Percentiles rank a stretch among this genome's conserved stretches.
Evolutionary conservation across 2,888 invertebrate species (phyloP).

Genomic region (Crossocerus cetratus): DNA sequence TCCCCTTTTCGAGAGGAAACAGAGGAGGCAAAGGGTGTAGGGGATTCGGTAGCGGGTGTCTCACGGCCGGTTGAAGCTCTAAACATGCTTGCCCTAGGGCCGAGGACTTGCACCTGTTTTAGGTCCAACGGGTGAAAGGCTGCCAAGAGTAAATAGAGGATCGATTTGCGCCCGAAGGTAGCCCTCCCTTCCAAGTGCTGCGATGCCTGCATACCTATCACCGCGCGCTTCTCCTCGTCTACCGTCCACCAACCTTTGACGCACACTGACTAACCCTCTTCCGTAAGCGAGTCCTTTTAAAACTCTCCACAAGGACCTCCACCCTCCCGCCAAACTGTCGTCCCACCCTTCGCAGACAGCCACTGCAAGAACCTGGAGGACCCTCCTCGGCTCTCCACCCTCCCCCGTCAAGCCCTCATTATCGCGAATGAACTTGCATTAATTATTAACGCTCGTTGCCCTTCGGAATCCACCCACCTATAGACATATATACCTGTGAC

Average conservation of each 20-base stretch:
- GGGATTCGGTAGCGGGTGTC: constrained; percentile 1
- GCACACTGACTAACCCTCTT: background rate
- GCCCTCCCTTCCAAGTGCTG: constrained; percentile 17
- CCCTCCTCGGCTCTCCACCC: no score
- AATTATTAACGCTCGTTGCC: no score
- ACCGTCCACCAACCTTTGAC: constrained; percentile 7
- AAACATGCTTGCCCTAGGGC: constrained; percentile 26
- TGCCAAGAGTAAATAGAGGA: constrained; percentile 39
- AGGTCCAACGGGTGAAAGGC: constrained; percentile 24
- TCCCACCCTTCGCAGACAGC: no score
- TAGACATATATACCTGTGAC: no score
- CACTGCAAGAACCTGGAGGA: no score
- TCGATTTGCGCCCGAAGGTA: constrained; percentile 25
- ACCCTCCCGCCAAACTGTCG: no score
- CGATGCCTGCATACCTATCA: background rate
- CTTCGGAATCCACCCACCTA: no score
- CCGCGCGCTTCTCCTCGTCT: background rate
- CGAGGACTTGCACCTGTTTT: constrained; percentile 27
- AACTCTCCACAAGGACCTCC: no score
- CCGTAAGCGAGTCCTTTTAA: constrained; percentile 20
- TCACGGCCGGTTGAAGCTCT: constrained; percentile 23
- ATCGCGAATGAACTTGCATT: no score
- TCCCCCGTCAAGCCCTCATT: no score
- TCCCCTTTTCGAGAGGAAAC: constrained; percentile 6
- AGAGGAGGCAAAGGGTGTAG: no score